Evolutionary conservation across 2,888 invertebrate species (phyloP).

Genomic region (Operophtera brumata): DNA sequence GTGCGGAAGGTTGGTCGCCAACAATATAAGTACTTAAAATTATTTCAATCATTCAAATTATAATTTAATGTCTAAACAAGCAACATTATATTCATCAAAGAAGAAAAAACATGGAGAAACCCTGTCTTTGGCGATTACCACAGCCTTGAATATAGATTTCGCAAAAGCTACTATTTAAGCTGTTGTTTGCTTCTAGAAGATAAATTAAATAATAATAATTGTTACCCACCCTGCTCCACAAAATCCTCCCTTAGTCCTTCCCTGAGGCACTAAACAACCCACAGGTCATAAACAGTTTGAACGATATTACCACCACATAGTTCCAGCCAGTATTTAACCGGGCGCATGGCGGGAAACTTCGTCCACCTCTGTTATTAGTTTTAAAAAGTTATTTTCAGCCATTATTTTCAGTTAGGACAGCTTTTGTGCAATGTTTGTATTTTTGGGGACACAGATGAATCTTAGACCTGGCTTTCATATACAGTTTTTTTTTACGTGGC

Average conservation of each 20-base stretch:
- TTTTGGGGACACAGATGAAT: neutral
- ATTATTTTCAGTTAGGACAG: constrained; percentile 13
- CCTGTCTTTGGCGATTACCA: too few species aligned
- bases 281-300: constrained; percentile 37
- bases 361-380: constrained; percentile 29
- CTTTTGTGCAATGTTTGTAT: constrained; percentile 7
- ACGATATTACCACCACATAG: constrained; percentile 31
- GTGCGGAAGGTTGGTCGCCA: too few species aligned
- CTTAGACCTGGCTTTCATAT: neutral
- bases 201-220: neutral
- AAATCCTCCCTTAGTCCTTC: constrained; percentile 6
- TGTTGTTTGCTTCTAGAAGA: neutral
- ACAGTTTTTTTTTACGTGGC: too few species aligned
- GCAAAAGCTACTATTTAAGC: neutral
- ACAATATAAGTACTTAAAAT: too few species aligned
- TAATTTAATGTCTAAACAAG: too few species aligned
- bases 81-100: too few species aligned
- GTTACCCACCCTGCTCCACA: neutral
- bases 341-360: constrained; percentile 21
- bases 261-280: constrained; percentile 28
- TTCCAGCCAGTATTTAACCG: constrained; percentile 32
- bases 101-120: too few species aligned
- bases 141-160: too few species aligned
- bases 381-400: constrained; percentile 26
- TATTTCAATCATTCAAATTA: too few species aligned